Evolutionary conservation across 1,140 invertebrate species (phyloP).

Genomic region (Physella acuta): DNA sequence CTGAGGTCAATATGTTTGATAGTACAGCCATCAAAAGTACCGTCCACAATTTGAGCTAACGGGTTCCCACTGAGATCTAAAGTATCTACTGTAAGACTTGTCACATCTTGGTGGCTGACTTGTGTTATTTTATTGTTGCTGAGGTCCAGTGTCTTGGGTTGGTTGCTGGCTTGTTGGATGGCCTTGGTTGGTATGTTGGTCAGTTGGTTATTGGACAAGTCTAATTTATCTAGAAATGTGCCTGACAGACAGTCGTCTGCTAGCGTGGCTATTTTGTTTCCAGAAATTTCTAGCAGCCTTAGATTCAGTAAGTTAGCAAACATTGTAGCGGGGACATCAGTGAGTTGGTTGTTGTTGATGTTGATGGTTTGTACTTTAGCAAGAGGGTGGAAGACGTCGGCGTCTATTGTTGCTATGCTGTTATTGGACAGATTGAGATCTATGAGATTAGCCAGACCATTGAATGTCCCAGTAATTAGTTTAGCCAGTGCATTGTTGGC

Average conservation of each 20-base stretch:
- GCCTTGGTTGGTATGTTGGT: constrained; percentile 30
- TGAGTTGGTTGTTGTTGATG: constrained; percentile 31
- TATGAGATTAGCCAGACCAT: constrained; percentile 32
- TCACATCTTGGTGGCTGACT: constrained; percentile 12
- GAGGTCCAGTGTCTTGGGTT: constrained; percentile 17
- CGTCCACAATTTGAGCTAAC: background rate
- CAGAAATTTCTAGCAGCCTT: constrained; percentile 27
- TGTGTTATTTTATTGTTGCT: constrained; percentile 20
- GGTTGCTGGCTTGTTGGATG: background rate
- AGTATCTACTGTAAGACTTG: background rate
- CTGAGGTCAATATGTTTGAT: constrained; percentile 2
- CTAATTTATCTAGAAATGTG: constrained; percentile 31
- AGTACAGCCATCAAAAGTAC: background rate
- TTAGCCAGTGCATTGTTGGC: background rate
- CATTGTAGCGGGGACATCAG: constrained; percentile 22
- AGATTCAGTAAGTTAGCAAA: constrained; percentile 33
- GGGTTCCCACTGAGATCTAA: constrained; percentile 23
- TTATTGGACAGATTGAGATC: constrained; percentile 32
- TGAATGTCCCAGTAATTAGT: constrained; percentile 18
- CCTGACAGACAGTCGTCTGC: constrained; percentile 27
- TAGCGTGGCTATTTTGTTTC: constrained; percentile 30
- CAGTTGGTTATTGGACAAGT: constrained; percentile 39
- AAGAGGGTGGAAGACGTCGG: constrained; percentile 30
- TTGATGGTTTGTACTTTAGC: constrained; percentile 29
- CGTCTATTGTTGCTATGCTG: constrained; percentile 27